Evolutionary conservation across 2,888 invertebrate genomes (phyloP).

Genomic region (Drosophila borborema): DNA sequence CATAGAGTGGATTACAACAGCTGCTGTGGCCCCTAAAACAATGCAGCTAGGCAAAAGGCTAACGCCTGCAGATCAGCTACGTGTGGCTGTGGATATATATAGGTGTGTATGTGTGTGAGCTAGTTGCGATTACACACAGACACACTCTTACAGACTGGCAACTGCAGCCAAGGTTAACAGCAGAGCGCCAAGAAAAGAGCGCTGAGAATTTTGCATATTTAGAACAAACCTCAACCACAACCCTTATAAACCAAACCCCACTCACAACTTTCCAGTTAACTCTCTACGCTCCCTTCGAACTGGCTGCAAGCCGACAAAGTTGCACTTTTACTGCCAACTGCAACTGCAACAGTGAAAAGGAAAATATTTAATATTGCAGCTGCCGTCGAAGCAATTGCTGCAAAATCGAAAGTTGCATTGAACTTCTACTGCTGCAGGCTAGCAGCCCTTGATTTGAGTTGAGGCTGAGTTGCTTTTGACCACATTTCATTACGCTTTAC

Average conservation of each 20-base stretch:
- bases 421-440: slow-evolving; percentile 28
- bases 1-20: slow-evolving; percentile 60
- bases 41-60: slow-evolving; percentile 42
- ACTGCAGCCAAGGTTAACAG: slow-evolving; percentile 49
- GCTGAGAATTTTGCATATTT: slow-evolving; percentile 45
- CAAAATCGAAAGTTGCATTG: slow-evolving; percentile 59
- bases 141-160: slow-evolving; percentile 9
- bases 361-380: slow-evolving; percentile 16
- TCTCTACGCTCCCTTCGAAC: neutral
- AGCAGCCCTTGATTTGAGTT: neutral
- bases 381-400: slow-evolving; percentile 17
- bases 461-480: neutral
- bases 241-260: slow-evolving; percentile 10
- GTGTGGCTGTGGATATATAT: slow-evolving; percentile 7
- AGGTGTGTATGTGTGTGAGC: slow-evolving; percentile 19
- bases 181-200: slow-evolving; percentile 3
- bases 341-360: slow-evolving; percentile 19
- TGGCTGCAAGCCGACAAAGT: slow-evolving; percentile 61
- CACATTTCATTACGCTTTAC: slow-evolving; percentile 36
- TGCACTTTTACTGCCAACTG: slow-evolving; percentile 70
- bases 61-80: slow-evolving; percentile 40
- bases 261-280: neutral
- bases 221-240: slow-evolving; percentile 31
- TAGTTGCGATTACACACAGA: slow-evolving; percentile 43
- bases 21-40: slow-evolving; percentile 60